Base-by-base conservation (phyloP, 2,113 vertebrate species). In the Antechinus stuartii region DNA sequence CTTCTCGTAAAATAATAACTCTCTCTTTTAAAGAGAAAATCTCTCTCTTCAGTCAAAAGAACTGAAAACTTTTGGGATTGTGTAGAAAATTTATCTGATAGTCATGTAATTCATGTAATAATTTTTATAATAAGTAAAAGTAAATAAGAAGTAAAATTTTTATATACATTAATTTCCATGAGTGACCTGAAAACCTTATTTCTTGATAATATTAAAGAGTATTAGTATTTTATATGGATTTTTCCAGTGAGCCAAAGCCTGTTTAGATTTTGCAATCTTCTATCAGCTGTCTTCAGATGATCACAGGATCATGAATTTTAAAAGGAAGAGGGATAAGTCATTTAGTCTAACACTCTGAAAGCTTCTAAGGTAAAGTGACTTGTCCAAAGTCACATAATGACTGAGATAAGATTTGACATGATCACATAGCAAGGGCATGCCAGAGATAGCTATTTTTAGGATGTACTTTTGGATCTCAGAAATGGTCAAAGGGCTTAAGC, bases 21-120 rank as follows among this genome's bases (percentile, higher is more conserved):
- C 84, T n/a, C 26, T 56, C 54, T n/a, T 89, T n/a, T 50, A 96
- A 93, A 94, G 54, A 56, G 89, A 94, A 97, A 84, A 84, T 23
- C 23, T 95, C 2, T 54, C 9, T 93, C 26, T 96, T 90, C 90
- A 91, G 91, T n/a, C 97, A 76, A 96, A 53, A 76, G 53, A 30
- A 53, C 47, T n/a, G 47, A 27, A 92, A 95, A 42, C 54, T 35
- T 56, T 92, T 96, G 53, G 27, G 49, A 91, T 42, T 91, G n/a
- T n/a, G 92, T 91, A 95, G 89, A 0, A 89, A 92, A 96, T 96
- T 96, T 22, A 8, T 94, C 94, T 95, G 25, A 30, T 94, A 90
- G 94, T 89, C 94, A 90, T 8, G 91, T 91, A 94, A 96, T 90
- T 46, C 95, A 91, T 93, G 42, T 42, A 42, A 42, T 42, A 42